Conservation (phyloP, 2,888 invertebrate species). For the Ceriagrion tenellum region DNA sequence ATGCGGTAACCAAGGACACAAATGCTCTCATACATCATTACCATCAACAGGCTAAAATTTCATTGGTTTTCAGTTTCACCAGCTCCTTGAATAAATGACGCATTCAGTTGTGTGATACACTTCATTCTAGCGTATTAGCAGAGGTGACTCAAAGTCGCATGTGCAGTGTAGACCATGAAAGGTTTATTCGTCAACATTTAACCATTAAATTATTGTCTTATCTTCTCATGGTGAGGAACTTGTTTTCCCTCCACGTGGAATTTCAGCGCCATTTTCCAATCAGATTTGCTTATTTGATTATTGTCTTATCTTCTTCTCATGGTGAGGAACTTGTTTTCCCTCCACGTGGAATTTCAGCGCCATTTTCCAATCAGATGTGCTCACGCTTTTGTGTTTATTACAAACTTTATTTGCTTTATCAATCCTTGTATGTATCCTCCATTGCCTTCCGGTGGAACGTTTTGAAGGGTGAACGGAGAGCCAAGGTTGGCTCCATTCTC, state of each 20-base stretch:
- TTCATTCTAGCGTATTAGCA: no score
- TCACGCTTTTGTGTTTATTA: not conserved
- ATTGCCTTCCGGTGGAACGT: not conserved
- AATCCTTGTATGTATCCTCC: not conserved
- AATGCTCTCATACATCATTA: not conserved
- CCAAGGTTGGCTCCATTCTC: slow-evolving; percentile 55
- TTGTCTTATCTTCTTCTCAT: no score
- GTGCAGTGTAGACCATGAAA: no score
- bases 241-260: no score
- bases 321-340: no score
- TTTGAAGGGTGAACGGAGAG: not conserved
- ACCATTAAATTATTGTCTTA: not conserved
- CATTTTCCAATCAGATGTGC: no score
- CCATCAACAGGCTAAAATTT: not conserved
- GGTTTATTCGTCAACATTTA: not conserved
- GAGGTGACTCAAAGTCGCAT: no score
- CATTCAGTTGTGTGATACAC: not conserved
- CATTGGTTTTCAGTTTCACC: not conserved
- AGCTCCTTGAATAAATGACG: not conserved
- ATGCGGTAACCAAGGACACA: not conserved
- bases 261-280: no score
- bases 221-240: no score
- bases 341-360: no score
- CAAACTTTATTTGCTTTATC: not conserved
- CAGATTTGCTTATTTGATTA: no score